phyloP scores from a whole-genome alignment of 1,140 invertebrate genomes.

The Caligus rogercresseyi region DNA sequence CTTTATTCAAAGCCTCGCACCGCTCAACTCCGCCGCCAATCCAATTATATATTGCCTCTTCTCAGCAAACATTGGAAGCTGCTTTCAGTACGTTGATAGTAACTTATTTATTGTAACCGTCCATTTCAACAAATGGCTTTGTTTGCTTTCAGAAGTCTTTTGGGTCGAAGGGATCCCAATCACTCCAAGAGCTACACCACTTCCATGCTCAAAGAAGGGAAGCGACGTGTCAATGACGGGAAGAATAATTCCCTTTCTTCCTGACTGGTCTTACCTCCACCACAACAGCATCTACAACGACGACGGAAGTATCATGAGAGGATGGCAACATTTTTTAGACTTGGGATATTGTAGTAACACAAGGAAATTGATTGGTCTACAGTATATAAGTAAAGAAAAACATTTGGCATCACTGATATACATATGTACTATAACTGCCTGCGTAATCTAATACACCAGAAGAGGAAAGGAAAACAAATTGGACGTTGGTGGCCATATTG shows the following conservation, averaged over 20 bases:
- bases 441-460: too few relatives aligned
- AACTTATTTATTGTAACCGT: background rate
- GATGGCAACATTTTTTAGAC: too few relatives aligned
- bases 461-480: too few relatives aligned
- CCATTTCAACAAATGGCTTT: background rate
- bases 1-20: slow-evolving; percentile 78
- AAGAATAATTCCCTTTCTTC: background rate
- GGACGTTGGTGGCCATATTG: too few relatives aligned
- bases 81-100: background rate
- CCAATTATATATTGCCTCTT: slow-evolving; percentile 89
- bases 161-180: background rate
- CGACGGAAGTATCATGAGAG: background rate
- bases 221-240: background rate
- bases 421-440: too few relatives aligned
- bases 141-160: background rate
- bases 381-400: too few relatives aligned
- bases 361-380: too few relatives aligned
- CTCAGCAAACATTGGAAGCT: slow-evolving; percentile 57
- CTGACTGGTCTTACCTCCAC: background rate
- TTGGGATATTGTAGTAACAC: too few relatives aligned
- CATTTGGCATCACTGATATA: too few relatives aligned
- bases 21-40: slow-evolving; percentile 81
- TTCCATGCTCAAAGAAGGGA: background rate
- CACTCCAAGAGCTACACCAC: background rate
- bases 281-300: too few relatives aligned